phyloP scores from a whole-genome alignment of 2,888 invertebrate species.

The Seira musarum region DNA sequence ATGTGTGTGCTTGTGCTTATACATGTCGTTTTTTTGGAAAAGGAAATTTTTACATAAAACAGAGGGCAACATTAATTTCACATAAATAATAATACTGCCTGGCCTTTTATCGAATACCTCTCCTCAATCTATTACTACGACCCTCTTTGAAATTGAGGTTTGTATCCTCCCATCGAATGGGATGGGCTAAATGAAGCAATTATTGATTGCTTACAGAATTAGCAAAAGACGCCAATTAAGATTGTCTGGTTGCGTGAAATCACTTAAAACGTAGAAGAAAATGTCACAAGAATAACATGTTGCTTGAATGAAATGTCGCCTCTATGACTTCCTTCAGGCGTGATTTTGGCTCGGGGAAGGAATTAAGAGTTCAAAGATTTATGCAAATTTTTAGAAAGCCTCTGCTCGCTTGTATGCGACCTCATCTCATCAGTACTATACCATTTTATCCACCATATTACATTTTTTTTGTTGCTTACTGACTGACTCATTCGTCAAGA shows the following conservation, averaged over 20 bases:
- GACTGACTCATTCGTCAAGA: too few species aligned
- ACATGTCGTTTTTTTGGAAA: too few species aligned
- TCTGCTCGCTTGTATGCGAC: constrained; percentile 6
- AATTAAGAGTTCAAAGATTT: constrained; percentile 59
- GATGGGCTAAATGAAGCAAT: constrained; percentile 48
- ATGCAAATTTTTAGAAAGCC: constrained; percentile 60
- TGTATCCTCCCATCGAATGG: constrained; percentile 27
- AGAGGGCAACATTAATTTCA: constrained; percentile 36
- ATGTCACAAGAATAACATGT: constrained; percentile 23
- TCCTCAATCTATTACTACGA: background rate
- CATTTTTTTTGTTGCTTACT: too few species aligned
- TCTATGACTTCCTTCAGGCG: too few species aligned
- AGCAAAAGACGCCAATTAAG: constrained; percentile 27
- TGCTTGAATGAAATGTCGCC: too few species aligned
- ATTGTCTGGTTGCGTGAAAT: constrained; percentile 32
- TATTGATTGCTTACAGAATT: constrained; percentile 52
- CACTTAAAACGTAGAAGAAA: too few species aligned
- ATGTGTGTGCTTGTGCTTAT: too few species aligned
- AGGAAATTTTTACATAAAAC: constrained; percentile 33
- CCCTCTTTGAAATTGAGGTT: constrained; percentile 24
- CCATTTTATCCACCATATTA: too few species aligned
- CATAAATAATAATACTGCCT: constrained; percentile 14
- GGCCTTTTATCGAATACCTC: background rate
- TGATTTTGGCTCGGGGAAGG: too few species aligned
- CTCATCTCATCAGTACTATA: constrained; percentile 23